Evolutionary conservation across 1,140 invertebrate species (phyloP).

Genomic region (Caenorhabditis brenneri): DNA sequence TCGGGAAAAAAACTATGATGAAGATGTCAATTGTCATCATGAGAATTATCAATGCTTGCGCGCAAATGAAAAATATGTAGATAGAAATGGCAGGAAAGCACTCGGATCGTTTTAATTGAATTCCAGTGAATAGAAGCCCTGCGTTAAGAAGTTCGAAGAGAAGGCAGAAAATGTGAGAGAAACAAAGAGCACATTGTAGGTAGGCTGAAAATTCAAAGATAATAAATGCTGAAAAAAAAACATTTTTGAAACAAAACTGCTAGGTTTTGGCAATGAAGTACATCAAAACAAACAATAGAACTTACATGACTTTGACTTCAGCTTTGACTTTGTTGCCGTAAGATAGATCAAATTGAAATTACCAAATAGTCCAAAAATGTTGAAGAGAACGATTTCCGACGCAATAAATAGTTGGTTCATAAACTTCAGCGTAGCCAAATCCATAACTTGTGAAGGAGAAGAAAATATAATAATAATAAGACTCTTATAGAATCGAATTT

Average conservation of each 20-base stretch:
- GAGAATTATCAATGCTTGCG: neutral
- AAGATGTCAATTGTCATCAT: conserved; percentile 25
- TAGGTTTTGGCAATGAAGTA: no score
- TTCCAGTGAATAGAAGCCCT: conserved; percentile 4
- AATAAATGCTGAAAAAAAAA: no score
- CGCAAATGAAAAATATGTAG: conserved; percentile 8
- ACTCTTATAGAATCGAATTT: no score
- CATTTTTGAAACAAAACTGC: neutral
- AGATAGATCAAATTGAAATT: conserved; percentile 19
- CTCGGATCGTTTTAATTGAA: neutral
- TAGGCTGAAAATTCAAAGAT: neutral
- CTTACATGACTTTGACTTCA: conserved; percentile 28
- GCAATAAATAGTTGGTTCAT: conserved; percentile 8
- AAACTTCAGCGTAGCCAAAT: neutral
- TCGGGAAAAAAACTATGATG: neutral
- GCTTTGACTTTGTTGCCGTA: neutral
- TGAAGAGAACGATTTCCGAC: conserved; percentile 12
- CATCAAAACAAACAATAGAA: neutral
- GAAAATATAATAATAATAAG: neutral
- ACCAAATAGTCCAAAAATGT: conserved; percentile 24
- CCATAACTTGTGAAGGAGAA: neutral
- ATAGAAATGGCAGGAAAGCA: neutral
- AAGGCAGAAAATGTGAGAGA: conserved; percentile 14
- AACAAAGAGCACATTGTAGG: neutral
- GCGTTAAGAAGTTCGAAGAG: conserved; percentile 10